Evolutionary conservation across 1,140 invertebrate genomes (phyloP).

Genomic region (Holotrichia oblita): DNA sequence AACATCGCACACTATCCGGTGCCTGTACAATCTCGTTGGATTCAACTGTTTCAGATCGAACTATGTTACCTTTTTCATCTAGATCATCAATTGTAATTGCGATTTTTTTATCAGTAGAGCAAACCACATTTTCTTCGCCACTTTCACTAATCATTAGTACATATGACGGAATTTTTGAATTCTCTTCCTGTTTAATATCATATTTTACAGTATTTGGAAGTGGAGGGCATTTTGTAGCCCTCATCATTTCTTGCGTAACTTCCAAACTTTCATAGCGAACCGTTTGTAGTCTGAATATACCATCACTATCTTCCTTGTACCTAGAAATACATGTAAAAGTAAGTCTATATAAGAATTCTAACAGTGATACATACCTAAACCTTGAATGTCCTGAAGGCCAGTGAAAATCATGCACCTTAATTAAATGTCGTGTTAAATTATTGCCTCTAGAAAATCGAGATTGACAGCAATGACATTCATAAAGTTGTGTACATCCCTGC

Average conservation of each 20-base stretch:
- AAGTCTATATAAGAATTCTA: neutral
- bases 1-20: constrained; percentile 5
- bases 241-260: constrained; percentile 71
- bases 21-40: constrained; percentile 46
- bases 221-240: neutral
- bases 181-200: constrained; percentile 45
- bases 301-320: constrained; percentile 74
- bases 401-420: constrained; percentile 79
- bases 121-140: constrained; percentile 51
- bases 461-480: constrained; percentile 84
- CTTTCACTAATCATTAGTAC: constrained; percentile 49
- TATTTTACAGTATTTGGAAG: constrained; percentile 23
- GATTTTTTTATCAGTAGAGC: constrained; percentile 56
- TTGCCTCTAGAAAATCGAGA: constrained; percentile 73
- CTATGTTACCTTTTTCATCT: constrained; percentile 64
- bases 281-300: constrained; percentile 77
- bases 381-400: constrained; percentile 84
- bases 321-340: constrained; percentile 56
- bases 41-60: constrained; percentile 62
- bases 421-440: constrained; percentile 80
- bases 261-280: constrained; percentile 82
- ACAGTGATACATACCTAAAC: constrained; percentile 72
- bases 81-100: constrained; percentile 66
- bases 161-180: constrained; percentile 52
- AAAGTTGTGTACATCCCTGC: constrained; percentile 60